Evolutionary conservation across 2,888 invertebrate genomes (phyloP), one percentile per base, ranked within the genome.

Genomic region (Mythimna pallens): DNA sequence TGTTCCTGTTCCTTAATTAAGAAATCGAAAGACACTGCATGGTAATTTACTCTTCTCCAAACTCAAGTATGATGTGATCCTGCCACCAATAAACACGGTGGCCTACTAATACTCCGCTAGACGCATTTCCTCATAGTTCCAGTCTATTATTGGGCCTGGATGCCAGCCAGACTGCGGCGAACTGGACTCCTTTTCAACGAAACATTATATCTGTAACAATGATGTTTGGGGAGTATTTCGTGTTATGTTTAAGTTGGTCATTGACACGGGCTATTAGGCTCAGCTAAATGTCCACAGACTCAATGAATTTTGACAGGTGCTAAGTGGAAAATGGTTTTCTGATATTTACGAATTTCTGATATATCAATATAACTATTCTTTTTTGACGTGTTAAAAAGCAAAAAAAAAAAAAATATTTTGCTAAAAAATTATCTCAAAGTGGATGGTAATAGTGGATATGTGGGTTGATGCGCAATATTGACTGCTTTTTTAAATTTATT

Each of bases 81-180:
- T 63, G 22, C 22, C n/a, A 47, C 22, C 58, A 65, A 63, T 69
- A 66, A 65, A 81, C 65, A 74, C 14, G 67, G 54, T 74, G 67
- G 68, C 59, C 57, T 54, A 71, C 66, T 70, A 68, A 66, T 79
- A 80, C 64, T 66, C 75, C 59, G 40, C 61, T 69, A 80, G 82
- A 80, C 74, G 68, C 85, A 88, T 87, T 93, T 93, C 93, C 93
- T 93, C 92, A 91, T 93, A 90, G 89, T 86, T 85, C 73, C 85
- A 72, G 75, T 83, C 88, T 93, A 92, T 92, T 89, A 89, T 88
- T 85, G 86, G 82, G 77, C 61, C 91, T 92, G 92, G 92, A 92
- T 87, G 77, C 34, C 36, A 75, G 92, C 92, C 93, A 93, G 90
- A 73, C 70, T 67, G 64, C 77, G 66, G 65, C 70, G 58, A 83